Evolutionary conservation across 2,113 vertebrate genomes (phyloP).

Genomic region (Aythya baeri): DNA sequence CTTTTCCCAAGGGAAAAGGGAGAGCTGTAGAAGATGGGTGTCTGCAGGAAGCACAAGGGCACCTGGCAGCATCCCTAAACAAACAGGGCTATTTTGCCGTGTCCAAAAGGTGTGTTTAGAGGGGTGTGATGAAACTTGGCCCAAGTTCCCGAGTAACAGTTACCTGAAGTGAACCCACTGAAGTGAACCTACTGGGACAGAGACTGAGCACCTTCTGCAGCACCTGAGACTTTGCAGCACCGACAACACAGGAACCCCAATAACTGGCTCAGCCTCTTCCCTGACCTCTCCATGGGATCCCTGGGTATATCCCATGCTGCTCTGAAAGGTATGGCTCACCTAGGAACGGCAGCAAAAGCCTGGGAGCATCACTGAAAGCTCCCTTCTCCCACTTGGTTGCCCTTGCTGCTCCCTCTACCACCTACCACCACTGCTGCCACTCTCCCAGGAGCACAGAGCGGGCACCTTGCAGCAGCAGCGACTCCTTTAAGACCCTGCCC

Average conservation of each 20-base stretch:
- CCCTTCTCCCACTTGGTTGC: neutral
- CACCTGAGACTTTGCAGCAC: neutral
- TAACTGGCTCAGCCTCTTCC: neutral
- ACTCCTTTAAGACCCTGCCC: neutral
- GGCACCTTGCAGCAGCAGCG: neutral
- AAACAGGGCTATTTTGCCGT: neutral
- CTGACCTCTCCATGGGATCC: neutral
- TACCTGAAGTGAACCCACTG: neutral
- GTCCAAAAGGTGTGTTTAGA: neutral
- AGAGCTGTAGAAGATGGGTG: neutral
- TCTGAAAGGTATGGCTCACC: neutral
- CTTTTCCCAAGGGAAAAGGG: neutral
- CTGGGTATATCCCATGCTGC: rapidly evolving
- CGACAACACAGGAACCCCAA: rapidly evolving
- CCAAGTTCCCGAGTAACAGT: neutral
- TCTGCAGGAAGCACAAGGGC: neutral
- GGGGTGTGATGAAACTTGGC: neutral
- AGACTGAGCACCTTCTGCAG: neutral
- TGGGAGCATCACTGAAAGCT: neutral
- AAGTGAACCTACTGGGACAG: neutral
- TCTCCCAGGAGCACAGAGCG: neutral
- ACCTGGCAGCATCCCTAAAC: neutral
- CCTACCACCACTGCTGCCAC: neutral
- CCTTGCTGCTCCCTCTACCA: neutral
- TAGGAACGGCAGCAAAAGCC: neutral